A percentile compares a stretch with the other conserved stretches of the same genome.
Evolutionary conservation across 2,113 vertebrate species (phyloP).

Genomic region (Lampris megalopsis): DNA sequence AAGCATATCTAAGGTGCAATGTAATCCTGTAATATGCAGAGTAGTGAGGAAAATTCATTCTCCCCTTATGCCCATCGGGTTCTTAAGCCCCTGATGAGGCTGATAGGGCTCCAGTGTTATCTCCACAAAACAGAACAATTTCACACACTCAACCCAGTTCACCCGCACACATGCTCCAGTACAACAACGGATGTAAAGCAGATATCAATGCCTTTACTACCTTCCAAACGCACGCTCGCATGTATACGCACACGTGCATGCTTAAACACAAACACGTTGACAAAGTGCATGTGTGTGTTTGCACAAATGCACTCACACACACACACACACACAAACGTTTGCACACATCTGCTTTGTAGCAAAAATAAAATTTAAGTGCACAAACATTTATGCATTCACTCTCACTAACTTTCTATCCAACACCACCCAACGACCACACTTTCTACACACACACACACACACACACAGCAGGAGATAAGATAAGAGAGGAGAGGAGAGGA

Average conservation of each 20-base stretch:
- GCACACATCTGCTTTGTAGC: conserved; percentile 66
- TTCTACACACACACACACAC: conserved; percentile 8
- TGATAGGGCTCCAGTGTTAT: conserved; percentile 81
- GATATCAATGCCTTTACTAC: conserved; percentile 50
- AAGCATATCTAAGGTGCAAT: conserved; percentile 78
- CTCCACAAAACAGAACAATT: conserved; percentile 79
- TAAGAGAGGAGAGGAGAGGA: not conserved
- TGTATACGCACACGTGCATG: conserved; percentile 11
- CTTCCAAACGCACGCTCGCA: conserved; percentile 35
- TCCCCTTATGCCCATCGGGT: conserved; percentile 70
- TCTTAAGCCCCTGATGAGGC: conserved; percentile 79
- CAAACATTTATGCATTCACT: conserved; percentile 16
- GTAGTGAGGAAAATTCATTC: conserved; percentile 77
- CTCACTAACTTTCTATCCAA: not conserved
- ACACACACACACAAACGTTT: conserved; percentile 41
- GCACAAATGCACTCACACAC: not conserved
- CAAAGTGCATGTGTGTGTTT: not conserved
- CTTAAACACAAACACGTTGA: not conserved
- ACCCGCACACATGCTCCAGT: conserved; percentile 1
- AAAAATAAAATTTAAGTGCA: conserved; percentile 54
- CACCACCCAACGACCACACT: not conserved
- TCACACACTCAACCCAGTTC: conserved; percentile 61
- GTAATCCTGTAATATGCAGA: conserved; percentile 85
- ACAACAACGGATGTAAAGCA: conserved; percentile 28
- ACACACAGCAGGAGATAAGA: conserved; percentile 14